Evolutionary conservation across 2,797 vertebrate species (phyloP).

Genomic region (Malurus leucopterus): DNA sequence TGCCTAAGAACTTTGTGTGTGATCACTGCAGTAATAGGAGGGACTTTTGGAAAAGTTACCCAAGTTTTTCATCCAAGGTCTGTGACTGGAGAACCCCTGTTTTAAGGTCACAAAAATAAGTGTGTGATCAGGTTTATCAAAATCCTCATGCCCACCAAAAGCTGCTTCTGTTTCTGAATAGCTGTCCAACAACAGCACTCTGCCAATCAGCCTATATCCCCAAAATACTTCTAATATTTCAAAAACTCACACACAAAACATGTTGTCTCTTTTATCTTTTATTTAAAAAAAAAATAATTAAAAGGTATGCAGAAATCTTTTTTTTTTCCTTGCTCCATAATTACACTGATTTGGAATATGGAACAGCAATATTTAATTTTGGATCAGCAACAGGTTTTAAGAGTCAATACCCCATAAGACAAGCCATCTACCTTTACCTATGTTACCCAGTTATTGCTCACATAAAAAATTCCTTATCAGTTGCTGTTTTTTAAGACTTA

Average conservation of each 20-base stretch:
- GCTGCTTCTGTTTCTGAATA: background rate
- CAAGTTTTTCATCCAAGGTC: background rate
- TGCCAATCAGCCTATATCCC: background rate
- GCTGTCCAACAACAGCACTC: background rate
- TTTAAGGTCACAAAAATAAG: background rate
- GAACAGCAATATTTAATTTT: background rate
- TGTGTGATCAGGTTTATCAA: background rate
- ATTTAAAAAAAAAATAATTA: background rate
- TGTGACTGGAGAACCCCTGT: background rate
- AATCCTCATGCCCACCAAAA: background rate
- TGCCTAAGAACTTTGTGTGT: background rate
- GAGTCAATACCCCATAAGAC: background rate
- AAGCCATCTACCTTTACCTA: too few species aligned
- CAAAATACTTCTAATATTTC: background rate
- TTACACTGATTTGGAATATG: background rate
- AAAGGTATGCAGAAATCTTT: background rate
- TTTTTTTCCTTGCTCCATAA: background rate
- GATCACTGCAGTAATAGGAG: accelerated
- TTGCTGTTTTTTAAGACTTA: background rate
- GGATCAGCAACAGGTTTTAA: background rate
- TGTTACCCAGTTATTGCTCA: background rate
- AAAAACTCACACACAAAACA: background rate
- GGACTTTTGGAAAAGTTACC: background rate
- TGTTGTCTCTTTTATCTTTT: background rate
- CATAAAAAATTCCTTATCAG: background rate